Evolutionary conservation across 2,113 vertebrate species (phyloP).

Genomic region (Mastomys coucha): DNA sequence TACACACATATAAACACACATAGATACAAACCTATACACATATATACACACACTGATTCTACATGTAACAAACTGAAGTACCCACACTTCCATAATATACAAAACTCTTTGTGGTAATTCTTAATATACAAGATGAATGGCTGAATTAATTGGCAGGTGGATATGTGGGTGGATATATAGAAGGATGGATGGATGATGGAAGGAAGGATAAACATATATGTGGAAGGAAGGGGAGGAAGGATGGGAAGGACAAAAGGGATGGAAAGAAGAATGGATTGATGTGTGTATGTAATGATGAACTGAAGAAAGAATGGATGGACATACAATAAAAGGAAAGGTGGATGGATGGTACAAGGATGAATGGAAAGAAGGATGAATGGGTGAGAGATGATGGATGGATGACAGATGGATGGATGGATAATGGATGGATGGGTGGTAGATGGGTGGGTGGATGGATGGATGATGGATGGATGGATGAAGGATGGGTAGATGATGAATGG

Average conservation of each 20-base stretch:
- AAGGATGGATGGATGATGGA: background rate
- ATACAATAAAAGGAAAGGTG: background rate
- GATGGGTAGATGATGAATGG: background rate
- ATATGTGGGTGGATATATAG: too few species aligned
- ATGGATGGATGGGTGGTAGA: background rate
- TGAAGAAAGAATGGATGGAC: background rate
- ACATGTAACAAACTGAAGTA: background rate
- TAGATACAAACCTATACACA: background rate
- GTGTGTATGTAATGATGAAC: background rate
- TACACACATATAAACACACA: background rate
- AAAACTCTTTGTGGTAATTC: background rate
- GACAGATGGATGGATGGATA: too few species aligned
- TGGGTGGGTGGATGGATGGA: background rate
- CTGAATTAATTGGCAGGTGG: accelerated
- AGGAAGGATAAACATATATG: too few species aligned
- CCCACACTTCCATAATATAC: background rate
- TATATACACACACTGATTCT: background rate
- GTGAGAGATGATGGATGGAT: background rate
- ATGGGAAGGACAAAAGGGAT: too few species aligned
- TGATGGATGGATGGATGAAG: too few species aligned
- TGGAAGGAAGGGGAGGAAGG: background rate
- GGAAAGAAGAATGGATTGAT: background rate
- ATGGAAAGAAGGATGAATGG: background rate
- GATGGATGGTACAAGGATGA: background rate
- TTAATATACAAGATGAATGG: background rate